These are phyloP conservation scores for Prionailurus bengalensis DNA, from an alignment of 2,113 vertebrate species.

Conservation along the genomic window DNA sequence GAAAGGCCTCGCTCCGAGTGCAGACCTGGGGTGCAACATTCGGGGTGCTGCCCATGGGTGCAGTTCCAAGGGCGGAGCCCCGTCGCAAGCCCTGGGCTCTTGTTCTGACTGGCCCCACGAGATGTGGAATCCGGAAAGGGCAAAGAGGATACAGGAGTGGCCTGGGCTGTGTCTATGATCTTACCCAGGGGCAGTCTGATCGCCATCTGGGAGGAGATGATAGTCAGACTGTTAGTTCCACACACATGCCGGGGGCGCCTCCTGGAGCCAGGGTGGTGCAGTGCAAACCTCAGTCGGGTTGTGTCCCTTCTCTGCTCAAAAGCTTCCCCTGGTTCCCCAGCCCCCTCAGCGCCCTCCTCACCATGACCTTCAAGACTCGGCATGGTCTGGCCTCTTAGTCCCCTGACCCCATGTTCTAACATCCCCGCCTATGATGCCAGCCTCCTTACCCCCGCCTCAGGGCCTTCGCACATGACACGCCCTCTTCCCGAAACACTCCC, in stretches of 20 bases:
- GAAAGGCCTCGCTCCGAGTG: rapidly evolving
- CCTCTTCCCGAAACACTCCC: background rate
- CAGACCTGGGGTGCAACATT: too few relatives aligned
- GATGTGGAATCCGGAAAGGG: background rate
- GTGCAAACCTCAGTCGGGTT: rapidly evolving
- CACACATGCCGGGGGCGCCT: rapidly evolving
- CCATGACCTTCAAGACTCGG: rapidly evolving
- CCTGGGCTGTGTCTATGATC: background rate
- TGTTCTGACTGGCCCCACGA: rapidly evolving
- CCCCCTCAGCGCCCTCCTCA: background rate
- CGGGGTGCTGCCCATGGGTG: background rate
- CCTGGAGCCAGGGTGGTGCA: background rate
- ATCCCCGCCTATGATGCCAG: background rate
- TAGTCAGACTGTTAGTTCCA: background rate
- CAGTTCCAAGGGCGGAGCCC: background rate
- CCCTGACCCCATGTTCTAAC: background rate
- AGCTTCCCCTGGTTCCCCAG: background rate
- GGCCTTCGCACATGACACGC: rapidly evolving
- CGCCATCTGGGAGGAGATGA: background rate
- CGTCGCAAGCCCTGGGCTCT: background rate
- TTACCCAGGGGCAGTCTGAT: background rate
- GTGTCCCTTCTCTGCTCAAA: background rate
- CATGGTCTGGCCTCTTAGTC: background rate
- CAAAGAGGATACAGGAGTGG: rapidly evolving
- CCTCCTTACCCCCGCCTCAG: background rate